These are phyloP conservation scores for Oconnorella tubifera DNA, from an alignment of 2,888 invertebrate genomes.

Conservation along the genomic window DNA sequence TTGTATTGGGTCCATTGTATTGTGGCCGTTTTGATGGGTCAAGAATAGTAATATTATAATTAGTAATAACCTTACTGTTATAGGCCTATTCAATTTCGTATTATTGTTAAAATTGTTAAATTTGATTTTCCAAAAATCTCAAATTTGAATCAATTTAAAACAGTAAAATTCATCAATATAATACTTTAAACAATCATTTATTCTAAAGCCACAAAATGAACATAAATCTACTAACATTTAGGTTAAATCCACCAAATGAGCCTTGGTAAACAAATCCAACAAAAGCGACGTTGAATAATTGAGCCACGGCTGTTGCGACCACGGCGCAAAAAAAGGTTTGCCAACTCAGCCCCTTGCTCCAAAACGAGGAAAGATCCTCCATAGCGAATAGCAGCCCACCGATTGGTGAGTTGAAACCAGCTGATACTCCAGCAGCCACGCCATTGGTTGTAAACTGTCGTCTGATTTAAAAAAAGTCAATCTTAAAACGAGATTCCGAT, in stretches of 20 bases:
- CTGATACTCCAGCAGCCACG: slow-evolving; percentile 50
- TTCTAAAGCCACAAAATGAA: too few species aligned
- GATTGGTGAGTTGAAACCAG: slow-evolving; percentile 51
- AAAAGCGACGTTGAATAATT: slow-evolving; percentile 38
- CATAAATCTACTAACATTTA: slow-evolving; percentile 33
- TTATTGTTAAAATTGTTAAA: too few species aligned
- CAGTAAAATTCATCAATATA: too few species aligned
- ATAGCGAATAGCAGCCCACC: slow-evolving; percentile 52
- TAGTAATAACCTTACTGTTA: too few species aligned
- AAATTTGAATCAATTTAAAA: too few species aligned
- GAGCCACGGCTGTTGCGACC: slow-evolving; percentile 37
- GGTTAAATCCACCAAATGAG: slow-evolving; percentile 36
- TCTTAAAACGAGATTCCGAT: too few species aligned
- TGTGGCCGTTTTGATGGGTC: too few species aligned
- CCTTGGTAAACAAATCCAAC: slow-evolving; percentile 33
- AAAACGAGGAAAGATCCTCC: slow-evolving; percentile 53
- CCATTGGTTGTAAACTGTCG: slow-evolving; percentile 42
- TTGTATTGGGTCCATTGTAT: too few species aligned
- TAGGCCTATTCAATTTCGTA: too few species aligned
- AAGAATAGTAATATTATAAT: too few species aligned
- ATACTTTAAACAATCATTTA: too few species aligned
- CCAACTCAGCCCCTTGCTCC: slow-evolving; percentile 49
- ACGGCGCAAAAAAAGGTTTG: slow-evolving; percentile 51
- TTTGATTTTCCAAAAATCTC: too few species aligned
- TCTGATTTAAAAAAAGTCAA: slow-evolving; percentile 21